Base-by-base conservation (phyloP, 2,888 invertebrate genomes). In the Cryptophagus acutangulus region DNA sequence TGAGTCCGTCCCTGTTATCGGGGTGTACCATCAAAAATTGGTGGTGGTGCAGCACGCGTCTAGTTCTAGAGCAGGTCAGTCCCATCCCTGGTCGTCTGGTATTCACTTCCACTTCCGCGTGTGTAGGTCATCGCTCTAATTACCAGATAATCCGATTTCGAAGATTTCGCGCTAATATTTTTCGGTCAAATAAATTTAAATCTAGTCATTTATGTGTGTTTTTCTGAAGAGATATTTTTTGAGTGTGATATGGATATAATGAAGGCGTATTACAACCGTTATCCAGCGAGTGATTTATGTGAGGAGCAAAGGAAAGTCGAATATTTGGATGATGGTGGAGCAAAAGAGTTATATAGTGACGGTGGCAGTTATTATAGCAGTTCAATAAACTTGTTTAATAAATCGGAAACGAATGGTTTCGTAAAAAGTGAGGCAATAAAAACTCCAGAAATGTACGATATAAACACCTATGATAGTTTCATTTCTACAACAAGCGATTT, bases 31-130 rank as follows among this genome's bases (percentile, higher is more conserved):
- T 52, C 54, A 48, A 50, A 52, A 15, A 40, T 46, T 40, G 40
- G 56, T 51, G 54, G 58, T 59, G 58, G 59, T 55, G 49, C 49
- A 52, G 59, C 65, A 63, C 63, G 62, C 63, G 64, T 62, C 61
- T 54, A 12, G 40, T 3, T 10, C 31, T 58, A 59, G 60, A 57
- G 58, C 61, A 64, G 66, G 65, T 66, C 64, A 64, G 64, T 63
- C 59, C 61, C 63, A 62, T 61, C 59, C 56, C 52, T 48, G 46
- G 48, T 48, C 44, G 43, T 48, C 46, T 51, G 54, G 42, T 3
- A 31, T 56, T 54, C 48, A 54, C 49, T 53, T 58, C 55, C 57
- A 65, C 64, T 66, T 65, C 66, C 65, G 63, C 54, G 54, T 62
- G 15, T 4, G 6, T 31, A 52, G 63, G 61, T 58, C 65, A 63